A percentile compares a stretch with the other conserved stretches of the same genome.
phyloP scores from a whole-genome alignment of 2,888 invertebrate species.

The Chesias legatella region DNA sequence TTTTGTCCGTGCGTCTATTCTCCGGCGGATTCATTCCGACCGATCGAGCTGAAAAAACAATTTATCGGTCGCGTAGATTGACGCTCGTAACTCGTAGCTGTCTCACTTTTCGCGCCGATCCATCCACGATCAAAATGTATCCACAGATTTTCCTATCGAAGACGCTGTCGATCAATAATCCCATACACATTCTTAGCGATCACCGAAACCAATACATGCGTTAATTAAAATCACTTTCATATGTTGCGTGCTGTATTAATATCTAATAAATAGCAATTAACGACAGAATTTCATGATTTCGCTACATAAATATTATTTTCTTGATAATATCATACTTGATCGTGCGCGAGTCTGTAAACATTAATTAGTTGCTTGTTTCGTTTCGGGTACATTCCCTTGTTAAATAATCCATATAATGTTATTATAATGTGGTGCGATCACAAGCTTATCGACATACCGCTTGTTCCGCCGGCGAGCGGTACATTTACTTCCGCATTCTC shows the following conservation, averaged over 20 bases:
- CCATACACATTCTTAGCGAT: slow-evolving; percentile 12
- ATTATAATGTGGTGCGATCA: slow-evolving; percentile 3
- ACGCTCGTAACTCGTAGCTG: slow-evolving; percentile 33
- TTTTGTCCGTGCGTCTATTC: slow-evolving; percentile 31
- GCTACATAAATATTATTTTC: slow-evolving; percentile 13
- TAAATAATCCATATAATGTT: slow-evolving; percentile 1
- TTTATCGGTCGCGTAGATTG: slow-evolving; percentile 34
- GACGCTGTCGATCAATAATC: slow-evolving; percentile 19
- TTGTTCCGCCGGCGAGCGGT: slow-evolving; percentile 16
- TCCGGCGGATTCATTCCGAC: slow-evolving; percentile 25
- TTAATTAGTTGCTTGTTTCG: slow-evolving; percentile 9
- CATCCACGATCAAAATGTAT: slow-evolving; percentile 29
- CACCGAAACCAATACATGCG: slow-evolving; percentile 8
- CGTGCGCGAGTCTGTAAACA: slow-evolving; percentile 1
- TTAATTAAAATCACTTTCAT: slow-evolving; percentile 23
- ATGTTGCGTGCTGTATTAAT: slow-evolving; percentile 21
- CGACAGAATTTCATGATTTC: slow-evolving; percentile 21
- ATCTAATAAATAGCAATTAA: slow-evolving; percentile 22
- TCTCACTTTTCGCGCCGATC: slow-evolving; percentile 30
- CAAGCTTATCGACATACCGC: slow-evolving; percentile 22
- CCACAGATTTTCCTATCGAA: slow-evolving; percentile 22
- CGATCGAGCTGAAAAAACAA: slow-evolving; percentile 33
- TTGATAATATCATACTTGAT: slow-evolving; percentile 3
- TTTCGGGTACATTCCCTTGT: slow-evolving; percentile 5
- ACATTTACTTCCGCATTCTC: slow-evolving; percentile 23